These are phyloP conservation scores for Euphonia xanthogaster DNA, from an alignment of 2,797 vertebrate genomes.

Conservation along the genomic window DNA sequence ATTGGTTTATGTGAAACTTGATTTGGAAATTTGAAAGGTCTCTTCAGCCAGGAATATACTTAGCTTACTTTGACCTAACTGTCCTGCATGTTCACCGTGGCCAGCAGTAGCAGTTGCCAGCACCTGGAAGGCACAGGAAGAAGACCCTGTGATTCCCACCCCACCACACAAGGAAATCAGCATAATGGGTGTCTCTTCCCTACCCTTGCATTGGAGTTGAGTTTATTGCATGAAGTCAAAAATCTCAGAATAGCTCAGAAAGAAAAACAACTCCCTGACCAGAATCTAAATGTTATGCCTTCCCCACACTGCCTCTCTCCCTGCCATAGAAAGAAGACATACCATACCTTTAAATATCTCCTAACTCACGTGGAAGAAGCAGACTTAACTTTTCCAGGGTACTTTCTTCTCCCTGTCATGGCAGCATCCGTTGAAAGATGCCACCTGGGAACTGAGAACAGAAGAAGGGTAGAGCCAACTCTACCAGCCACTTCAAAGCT, in stretches of 20 bases:
- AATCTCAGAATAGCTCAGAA: neutral
- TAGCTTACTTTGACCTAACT: neutral
- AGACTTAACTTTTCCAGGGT: neutral
- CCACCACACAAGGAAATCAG: neutral
- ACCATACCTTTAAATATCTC: neutral
- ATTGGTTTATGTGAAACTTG: neutral
- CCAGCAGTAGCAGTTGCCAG: neutral
- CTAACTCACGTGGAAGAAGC: neutral
- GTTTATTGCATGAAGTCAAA: neutral
- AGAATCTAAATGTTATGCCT: neutral
- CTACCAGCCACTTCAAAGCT: neutral
- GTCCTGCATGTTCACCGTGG: neutral
- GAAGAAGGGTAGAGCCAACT: neutral
- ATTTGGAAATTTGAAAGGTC: neutral
- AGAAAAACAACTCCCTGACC: neutral
- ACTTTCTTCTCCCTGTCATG: neutral
- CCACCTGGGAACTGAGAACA: neutral
- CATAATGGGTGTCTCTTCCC: rapidly evolving
- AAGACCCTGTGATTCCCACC: neutral
- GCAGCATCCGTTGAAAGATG: neutral
- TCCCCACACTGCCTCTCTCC: neutral
- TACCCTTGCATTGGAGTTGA: neutral
- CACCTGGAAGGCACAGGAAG: neutral
- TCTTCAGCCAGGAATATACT: neutral
- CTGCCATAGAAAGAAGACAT: neutral